Evolutionary conservation across 2,113 vertebrate species (phyloP).

Genomic region (Macroglossus sobrinus): DNA sequence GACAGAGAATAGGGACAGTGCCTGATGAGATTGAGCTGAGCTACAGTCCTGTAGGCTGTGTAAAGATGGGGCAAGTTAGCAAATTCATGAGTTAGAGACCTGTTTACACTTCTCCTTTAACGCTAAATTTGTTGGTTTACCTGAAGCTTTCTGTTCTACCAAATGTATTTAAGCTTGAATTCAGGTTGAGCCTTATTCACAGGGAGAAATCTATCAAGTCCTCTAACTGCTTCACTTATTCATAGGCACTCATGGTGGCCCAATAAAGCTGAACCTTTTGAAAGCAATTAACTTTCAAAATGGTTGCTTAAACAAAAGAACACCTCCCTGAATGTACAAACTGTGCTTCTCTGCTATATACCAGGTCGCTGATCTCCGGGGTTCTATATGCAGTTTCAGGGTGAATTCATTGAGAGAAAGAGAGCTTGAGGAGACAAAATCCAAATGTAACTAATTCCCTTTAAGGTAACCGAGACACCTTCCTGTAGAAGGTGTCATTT

Average conservation of each 20-base stretch:
- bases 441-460: not conserved
- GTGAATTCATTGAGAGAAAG: not conserved
- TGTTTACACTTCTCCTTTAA: not conserved
- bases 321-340: not conserved
- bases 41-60: not conserved
- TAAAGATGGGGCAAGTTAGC: not conserved
- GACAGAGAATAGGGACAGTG: not conserved
- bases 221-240: slow-evolving; percentile 5
- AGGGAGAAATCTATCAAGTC: not conserved
- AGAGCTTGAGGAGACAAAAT: not conserved
- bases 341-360: not conserved
- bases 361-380: not conserved
- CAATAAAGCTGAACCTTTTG: not conserved
- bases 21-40: not conserved
- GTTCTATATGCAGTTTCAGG: not conserved
- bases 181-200: not conserved
- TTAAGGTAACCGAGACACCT: not conserved
- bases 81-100: not conserved
- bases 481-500: not conserved
- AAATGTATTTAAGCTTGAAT: not conserved
- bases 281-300: not conserved
- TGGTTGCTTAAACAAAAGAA: not conserved
- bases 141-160: not conserved
- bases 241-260: not conserved
- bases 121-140: not conserved